Evolutionary conservation across 2,113 vertebrate species (phyloP).

Genomic region (Otocyon megalotis): DNA sequence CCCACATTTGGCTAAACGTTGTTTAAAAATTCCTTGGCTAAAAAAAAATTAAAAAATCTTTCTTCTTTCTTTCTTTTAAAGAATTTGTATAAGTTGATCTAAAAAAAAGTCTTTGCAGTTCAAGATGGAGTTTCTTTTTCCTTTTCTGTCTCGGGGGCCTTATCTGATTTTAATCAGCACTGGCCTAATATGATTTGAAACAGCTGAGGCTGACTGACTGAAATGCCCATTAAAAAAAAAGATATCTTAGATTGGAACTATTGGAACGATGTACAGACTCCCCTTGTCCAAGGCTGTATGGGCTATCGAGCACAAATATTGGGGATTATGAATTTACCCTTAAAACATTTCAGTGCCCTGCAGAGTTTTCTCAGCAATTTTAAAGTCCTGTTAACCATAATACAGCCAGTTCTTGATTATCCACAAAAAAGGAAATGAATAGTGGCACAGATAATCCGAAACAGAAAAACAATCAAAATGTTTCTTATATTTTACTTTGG

Average conservation of each 20-base stretch:
- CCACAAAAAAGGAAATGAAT: constrained; percentile 73
- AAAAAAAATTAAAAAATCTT: not conserved
- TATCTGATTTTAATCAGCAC: constrained; percentile 85
- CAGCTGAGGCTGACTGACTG: constrained; percentile 81
- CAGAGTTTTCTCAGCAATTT: constrained; percentile 72
- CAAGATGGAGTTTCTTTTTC: constrained; percentile 63
- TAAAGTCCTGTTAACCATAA: constrained; percentile 57
- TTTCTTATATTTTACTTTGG: constrained; percentile 76
- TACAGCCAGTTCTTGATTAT: constrained; percentile 66
- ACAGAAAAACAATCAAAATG: constrained; percentile 75
- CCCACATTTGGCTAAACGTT: constrained; percentile 7
- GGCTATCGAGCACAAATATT: constrained; percentile 80
- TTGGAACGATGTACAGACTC: constrained; percentile 58
- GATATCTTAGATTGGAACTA: constrained; percentile 62
- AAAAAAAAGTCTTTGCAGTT: not conserved
- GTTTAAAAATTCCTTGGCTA: constrained; percentile 52
- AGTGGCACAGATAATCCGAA: constrained; percentile 72
- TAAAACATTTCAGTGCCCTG: constrained; percentile 72
- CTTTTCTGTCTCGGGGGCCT: constrained; percentile 61
- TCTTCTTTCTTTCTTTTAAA: not conserved
- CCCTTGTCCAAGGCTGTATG: constrained; percentile 57
- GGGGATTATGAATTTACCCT: constrained; percentile 80
- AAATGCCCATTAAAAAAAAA: constrained; percentile 76
- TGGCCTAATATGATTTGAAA: constrained; percentile 85
- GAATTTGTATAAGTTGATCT: constrained; percentile 37